A percentile compares a stretch with the other conserved stretches of the same genome.
These are phyloP conservation scores for Lethenteron reissneri DNA, from an alignment of 2,113 vertebrate species.

Conservation along the genomic window DNA sequence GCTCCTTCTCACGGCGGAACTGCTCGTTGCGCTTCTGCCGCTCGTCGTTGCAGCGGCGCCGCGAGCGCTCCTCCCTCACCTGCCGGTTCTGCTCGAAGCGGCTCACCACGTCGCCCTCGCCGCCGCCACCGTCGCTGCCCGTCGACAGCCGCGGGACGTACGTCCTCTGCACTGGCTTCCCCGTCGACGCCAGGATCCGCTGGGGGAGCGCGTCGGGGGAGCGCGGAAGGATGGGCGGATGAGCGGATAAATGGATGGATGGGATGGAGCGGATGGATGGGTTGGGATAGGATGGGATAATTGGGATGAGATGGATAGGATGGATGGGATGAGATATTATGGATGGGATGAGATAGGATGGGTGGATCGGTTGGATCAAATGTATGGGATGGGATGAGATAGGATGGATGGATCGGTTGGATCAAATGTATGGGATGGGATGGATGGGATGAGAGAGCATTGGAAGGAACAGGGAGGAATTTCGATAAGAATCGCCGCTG, in stretches of 20 bases:
- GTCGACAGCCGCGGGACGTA: slow-evolving; percentile 54
- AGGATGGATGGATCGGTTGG: background rate
- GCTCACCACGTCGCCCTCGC: slow-evolving; percentile 57
- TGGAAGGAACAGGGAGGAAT: too few species aligned
- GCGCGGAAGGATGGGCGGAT: too few species aligned
- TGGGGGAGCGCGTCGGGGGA: too few species aligned
- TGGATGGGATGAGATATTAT: slow-evolving; percentile 6
- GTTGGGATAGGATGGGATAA: slow-evolving; percentile 23
- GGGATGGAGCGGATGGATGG: slow-evolving; percentile 9
- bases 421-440: too few species aligned
- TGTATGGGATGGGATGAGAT: background rate
- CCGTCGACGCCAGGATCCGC: slow-evolving; percentile 69
- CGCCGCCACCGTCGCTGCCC: slow-evolving; percentile 9
- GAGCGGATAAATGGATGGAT: slow-evolving; percentile 16
- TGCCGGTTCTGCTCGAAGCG: slow-evolving; percentile 93
- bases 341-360: slow-evolving; percentile 9
- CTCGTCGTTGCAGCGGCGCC: slow-evolving; percentile 58
- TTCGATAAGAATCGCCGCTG: too few species aligned
- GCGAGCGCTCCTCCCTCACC: slow-evolving; percentile 78
- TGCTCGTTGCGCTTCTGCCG: slow-evolving; percentile 88
- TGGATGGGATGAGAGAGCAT: too few species aligned
- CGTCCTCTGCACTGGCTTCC: slow-evolving; percentile 61
- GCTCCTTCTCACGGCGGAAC: slow-evolving; percentile 78
- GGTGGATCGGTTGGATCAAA: background rate
- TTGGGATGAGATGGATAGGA: slow-evolving; percentile 19